Percentiles rank a stretch among this genome's conserved stretches.
Evolutionary conservation across 37 sponge, comb jelly and placozoan species (phyloP).

Genomic region (Crambe crambe): DNA sequence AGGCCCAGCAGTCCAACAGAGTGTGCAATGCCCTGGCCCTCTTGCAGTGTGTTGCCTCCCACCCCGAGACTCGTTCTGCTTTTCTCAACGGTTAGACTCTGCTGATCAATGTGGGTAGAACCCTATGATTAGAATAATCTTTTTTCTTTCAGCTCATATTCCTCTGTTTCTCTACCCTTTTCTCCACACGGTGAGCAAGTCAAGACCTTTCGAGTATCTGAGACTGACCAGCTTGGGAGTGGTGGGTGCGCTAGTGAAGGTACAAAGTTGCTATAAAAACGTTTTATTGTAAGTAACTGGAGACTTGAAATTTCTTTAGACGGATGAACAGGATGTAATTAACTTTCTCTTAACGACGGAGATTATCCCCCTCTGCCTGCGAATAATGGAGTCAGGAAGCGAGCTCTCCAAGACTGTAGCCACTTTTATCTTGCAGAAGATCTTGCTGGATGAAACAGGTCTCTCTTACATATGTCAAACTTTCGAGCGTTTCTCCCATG

Average conservation of each 20-base stretch:
- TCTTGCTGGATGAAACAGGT: constrained; percentile 94
- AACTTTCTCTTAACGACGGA: constrained; percentile 96
- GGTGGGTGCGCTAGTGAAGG: constrained; percentile 97
- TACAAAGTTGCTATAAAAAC: constrained; percentile 23
- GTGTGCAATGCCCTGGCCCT: constrained; percentile 98
- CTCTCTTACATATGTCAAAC: constrained; percentile 98
- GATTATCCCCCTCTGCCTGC: constrained; percentile 94
- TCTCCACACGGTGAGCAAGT: constrained; percentile 92
- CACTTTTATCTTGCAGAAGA: constrained; percentile 98
- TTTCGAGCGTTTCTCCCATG: constrained; percentile 95
- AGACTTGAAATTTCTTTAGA: too few relatives aligned
- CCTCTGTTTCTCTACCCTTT: constrained; percentile 97
- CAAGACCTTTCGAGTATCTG: constrained; percentile 94
- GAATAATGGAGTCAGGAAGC: constrained; percentile 97
- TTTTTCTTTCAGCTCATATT: constrained; percentile 71
- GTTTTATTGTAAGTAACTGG: too few relatives aligned
- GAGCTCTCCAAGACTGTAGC: constrained; percentile 98
- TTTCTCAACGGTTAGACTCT: constrained; percentile 75
- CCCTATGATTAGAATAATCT: not conserved
- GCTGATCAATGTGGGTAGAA: not conserved
- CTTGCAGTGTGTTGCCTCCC: constrained; percentile 98
- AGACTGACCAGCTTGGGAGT: constrained; percentile 96
- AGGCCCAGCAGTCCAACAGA: constrained; percentile 96
- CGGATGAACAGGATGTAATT: constrained; percentile 97
- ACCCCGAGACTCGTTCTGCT: constrained; percentile 91